Conservation (phyloP, 2,797 vertebrate species). For the Eulemur rubriventer region DNA sequence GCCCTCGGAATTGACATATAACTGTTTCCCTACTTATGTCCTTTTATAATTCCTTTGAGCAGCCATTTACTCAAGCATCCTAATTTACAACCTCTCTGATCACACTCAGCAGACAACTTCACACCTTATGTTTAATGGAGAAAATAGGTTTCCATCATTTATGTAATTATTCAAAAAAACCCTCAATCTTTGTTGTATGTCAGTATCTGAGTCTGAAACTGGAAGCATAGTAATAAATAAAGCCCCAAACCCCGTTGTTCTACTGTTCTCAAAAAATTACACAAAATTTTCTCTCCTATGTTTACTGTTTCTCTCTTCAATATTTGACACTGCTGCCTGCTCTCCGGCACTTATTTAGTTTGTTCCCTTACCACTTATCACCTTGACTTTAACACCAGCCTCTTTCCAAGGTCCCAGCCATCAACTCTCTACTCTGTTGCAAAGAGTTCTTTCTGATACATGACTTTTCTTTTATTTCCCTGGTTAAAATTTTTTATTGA, state of each 20-base stretch:
- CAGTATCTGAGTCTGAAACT: background rate
- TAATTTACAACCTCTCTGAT: background rate
- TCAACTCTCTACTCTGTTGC: background rate
- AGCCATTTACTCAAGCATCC: background rate
- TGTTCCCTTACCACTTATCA: background rate
- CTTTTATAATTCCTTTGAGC: background rate
- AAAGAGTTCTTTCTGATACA: background rate
- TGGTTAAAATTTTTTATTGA: background rate
- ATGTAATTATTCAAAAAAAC: background rate
- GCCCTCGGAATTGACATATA: background rate
- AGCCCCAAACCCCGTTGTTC: accelerated
- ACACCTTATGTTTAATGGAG: background rate
- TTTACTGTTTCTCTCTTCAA: background rate
- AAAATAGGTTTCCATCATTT: background rate
- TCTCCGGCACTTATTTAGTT: background rate
- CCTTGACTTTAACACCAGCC: background rate
- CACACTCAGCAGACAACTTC: background rate
- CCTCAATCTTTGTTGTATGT: background rate
- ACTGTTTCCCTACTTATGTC: background rate
- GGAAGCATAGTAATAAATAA: background rate
- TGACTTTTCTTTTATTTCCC: background rate
- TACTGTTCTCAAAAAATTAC: background rate
- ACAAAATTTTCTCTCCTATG: background rate
- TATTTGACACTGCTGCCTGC: too few species aligned
- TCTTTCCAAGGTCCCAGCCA: too few species aligned